Evolutionary conservation across 2,113 vertebrate species (phyloP), one percentile per base, ranked within the genome.

Genomic region (Peromyscus polionotus): DNA sequence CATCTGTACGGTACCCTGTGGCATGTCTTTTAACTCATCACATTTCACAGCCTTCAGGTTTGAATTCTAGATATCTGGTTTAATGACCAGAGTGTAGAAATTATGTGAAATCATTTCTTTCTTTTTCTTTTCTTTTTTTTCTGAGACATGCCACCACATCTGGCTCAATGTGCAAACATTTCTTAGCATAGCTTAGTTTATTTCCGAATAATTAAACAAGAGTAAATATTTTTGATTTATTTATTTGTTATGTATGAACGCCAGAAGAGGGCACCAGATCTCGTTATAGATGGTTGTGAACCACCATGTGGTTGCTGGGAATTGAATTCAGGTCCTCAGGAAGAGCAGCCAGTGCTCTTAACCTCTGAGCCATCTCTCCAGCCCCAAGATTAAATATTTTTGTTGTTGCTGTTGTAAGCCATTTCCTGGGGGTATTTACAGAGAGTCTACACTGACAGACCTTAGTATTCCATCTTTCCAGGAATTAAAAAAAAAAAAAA

Each of bases 351-450:
- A 54, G 54, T 54, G 11, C 54, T 54, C 54, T 54, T 54, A 54
- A 54, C 54, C 54, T 54, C 54, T 54, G 54, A 54, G 54, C 54
- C 54, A 54, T 14, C 54, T 54, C 51, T 54, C 51, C 12, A 54
- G 51, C 51, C 54, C 54, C 83, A 95, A 90, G 93, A 91, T 93
- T 31, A 80, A 72, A n/a, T 0, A 0, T 4, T 89, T 6, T 93
- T 57, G 28, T 36, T 72, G 24, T 85, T 24, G 92, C 7, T 61
- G 36, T 93, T 97, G 97, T 95, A 98, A 95, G 88, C 96, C 91
- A n/a, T 96, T 51, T 94, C 5, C 90, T 61, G 89, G 80, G 63
- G 72, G 3, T 89, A 63, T 83, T 8, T 33, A 36, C 77, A 87
- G 26, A 70, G 0, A 13, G 65, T 42, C 48, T 61, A 14, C 48